A percentile compares a stretch with the other conserved stretches of the same genome.
Conservation (phyloP, 2,797 vertebrate genomes). For the Sebastes vulpes region DNA sequence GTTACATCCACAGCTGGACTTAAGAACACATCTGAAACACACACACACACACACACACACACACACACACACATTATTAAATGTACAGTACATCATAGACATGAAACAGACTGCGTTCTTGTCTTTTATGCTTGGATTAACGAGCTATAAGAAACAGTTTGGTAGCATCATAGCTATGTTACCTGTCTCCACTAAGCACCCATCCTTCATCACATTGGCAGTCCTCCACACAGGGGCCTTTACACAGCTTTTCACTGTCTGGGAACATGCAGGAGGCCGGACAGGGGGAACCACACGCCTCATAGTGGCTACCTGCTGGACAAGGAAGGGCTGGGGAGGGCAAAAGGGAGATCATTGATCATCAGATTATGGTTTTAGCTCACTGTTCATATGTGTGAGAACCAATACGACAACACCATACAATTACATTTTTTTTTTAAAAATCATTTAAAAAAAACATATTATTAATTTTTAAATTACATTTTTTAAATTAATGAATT, state of each 20-base stretch:
- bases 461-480: too few relatives aligned
- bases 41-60: not conserved
- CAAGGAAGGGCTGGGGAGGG: slow-evolving; percentile 7
- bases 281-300: slow-evolving; percentile 29
- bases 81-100: not conserved
- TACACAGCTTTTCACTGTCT: not conserved
- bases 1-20: slow-evolving; percentile 30
- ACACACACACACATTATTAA: not conserved
- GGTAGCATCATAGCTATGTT: not conserved
- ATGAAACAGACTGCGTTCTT: not conserved
- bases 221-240: slow-evolving; percentile 26
- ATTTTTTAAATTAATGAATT: too few relatives aligned
- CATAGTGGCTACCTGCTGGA: slow-evolving; percentile 35
- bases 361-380: not conserved
- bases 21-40: slow-evolving; percentile 29
- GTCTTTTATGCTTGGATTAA: not conserved
- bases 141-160: not conserved
- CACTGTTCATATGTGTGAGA: not conserved
- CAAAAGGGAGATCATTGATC: not conserved
- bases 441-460: too few relatives aligned
- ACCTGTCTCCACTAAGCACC: slow-evolving; percentile 43
- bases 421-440: too few relatives aligned
- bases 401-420: too few relatives aligned
- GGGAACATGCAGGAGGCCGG: not conserved
- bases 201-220: slow-evolving; percentile 26